Percentiles rank a stretch among this genome's conserved stretches.
Conservation (phyloP, 2,797 vertebrate species). For the Manis crassicaudata region DNA sequence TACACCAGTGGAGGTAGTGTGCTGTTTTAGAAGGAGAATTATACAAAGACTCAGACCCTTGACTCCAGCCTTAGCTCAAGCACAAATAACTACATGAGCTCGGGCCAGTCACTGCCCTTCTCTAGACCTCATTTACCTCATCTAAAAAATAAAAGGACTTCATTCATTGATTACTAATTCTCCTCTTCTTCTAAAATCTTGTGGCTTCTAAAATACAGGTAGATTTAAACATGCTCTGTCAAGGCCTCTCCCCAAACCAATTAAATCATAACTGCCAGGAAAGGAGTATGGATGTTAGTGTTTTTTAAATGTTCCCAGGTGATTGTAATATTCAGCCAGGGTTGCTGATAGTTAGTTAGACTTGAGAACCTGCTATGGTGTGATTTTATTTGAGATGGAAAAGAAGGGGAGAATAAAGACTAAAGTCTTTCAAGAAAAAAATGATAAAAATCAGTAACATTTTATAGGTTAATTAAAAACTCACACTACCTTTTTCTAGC, state of each 20-base stretch:
- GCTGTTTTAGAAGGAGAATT: constrained; percentile 6
- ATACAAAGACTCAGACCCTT: neutral
- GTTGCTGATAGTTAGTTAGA: neutral
- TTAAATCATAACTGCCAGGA: constrained; percentile 20
- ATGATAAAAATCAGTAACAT: constrained; percentile 27
- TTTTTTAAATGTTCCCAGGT: neutral
- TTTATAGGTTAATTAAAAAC: constrained; percentile 62
- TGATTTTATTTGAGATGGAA: constrained; percentile 27
- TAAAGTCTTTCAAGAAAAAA: constrained; percentile 39
- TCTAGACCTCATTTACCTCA: neutral
- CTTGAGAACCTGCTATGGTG: neutral
- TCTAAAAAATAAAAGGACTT: neutral
- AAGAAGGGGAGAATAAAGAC: neutral
- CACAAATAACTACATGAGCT: neutral
- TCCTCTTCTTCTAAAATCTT: neutral
- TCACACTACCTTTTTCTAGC: neutral
- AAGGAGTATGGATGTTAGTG: neutral
- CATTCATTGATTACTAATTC: constrained; percentile 8
- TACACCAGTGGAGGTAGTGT: neutral
- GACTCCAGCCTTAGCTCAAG: neutral
- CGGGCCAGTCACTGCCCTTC: neutral
- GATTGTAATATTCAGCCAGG: constrained; percentile 8
- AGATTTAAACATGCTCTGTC: neutral
- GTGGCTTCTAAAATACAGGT: constrained; percentile 17
- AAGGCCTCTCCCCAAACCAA: neutral